Percentiles rank a stretch among this genome's conserved stretches.
Evolutionary conservation across 2,113 vertebrate genomes (phyloP).

Genomic region (Dinomys branickii): DNA sequence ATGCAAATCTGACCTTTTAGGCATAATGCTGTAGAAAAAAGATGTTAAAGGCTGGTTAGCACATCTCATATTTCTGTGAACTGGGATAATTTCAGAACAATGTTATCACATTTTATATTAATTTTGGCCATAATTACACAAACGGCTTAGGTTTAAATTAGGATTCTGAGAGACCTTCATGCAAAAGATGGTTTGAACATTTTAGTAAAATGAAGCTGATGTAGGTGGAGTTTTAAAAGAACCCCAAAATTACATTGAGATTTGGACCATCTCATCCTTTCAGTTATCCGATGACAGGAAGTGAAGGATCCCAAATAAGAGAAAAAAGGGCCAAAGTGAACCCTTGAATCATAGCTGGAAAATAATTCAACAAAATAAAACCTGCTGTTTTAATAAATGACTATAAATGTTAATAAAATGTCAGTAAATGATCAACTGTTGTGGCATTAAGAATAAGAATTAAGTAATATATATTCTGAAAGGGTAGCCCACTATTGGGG

Average conservation of each 20-base stretch:
- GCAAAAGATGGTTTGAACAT: background rate
- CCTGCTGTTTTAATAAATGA: constrained; percentile 63
- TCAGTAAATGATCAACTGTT: constrained; percentile 77
- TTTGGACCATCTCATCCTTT: background rate
- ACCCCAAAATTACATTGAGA: background rate
- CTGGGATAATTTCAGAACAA: constrained; percentile 54
- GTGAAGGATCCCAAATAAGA: background rate
- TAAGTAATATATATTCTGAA: constrained; percentile 77
- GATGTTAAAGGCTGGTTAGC: constrained; percentile 22
- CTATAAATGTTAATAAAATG: constrained; percentile 70
- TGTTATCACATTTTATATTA: background rate
- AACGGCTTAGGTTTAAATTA: constrained; percentile 16
- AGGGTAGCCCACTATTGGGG: constrained; percentile 61
- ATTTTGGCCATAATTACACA: background rate
- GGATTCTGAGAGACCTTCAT: background rate
- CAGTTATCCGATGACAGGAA: background rate
- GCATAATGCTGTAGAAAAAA: background rate
- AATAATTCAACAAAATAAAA: constrained; percentile 16
- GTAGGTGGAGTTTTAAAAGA: background rate
- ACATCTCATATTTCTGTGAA: background rate
- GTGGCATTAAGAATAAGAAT: constrained; percentile 77
- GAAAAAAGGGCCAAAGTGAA: background rate
- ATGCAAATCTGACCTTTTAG: constrained; percentile 62
- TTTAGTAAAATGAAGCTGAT: background rate
- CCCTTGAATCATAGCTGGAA: background rate